A percentile compares a stretch with the other conserved stretches of the same genome.
These are phyloP conservation scores for Trichogramma dendrolimi DNA, from an alignment of 2,888 invertebrate genomes.

Conservation along the genomic window DNA sequence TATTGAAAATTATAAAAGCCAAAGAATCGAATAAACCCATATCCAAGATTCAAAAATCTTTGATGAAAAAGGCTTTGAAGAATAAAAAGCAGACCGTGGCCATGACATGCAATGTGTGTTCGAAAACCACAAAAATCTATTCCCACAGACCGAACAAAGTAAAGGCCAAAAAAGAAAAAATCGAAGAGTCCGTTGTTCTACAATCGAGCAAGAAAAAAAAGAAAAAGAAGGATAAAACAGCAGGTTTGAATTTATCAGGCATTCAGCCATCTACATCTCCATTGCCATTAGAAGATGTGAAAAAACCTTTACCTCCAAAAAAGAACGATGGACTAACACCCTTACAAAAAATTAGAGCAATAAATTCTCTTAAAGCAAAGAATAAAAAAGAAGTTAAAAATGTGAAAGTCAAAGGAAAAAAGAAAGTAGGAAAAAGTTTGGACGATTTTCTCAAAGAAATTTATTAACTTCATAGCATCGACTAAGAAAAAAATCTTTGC, in stretches of 20 bases:
- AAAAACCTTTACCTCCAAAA: constrained; percentile 3
- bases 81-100: constrained; percentile 39
- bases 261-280: constrained; percentile 6
- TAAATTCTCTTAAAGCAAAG: constrained; percentile 40
- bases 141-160: constrained; percentile 37
- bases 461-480: constrained; percentile 15
- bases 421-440: constrained; percentile 35
- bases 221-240: constrained; percentile 51
- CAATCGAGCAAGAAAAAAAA: constrained; percentile 34
- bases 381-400: constrained; percentile 35
- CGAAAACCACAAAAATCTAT: constrained; percentile 32
- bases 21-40: constrained; percentile 24
- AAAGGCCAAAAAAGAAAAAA: constrained; percentile 25
- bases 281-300: constrained; percentile 11
- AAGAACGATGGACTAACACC: constrained; percentile 29
- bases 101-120: constrained; percentile 43
- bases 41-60: constrained; percentile 33
- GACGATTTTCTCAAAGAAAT: constrained; percentile 43
- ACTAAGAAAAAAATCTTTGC: constrained; percentile 24
- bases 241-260: constrained; percentile 47
- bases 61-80: constrained; percentile 37
- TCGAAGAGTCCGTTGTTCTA: not conserved
- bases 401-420: constrained; percentile 28
- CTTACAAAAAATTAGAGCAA: constrained; percentile 35
- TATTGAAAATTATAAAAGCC: constrained; percentile 33